Percentiles rank a stretch among this genome's conserved stretches.
phyloP scores from a whole-genome alignment of 2,888 invertebrate species.

The Agriopis leucophaearia region DNA sequence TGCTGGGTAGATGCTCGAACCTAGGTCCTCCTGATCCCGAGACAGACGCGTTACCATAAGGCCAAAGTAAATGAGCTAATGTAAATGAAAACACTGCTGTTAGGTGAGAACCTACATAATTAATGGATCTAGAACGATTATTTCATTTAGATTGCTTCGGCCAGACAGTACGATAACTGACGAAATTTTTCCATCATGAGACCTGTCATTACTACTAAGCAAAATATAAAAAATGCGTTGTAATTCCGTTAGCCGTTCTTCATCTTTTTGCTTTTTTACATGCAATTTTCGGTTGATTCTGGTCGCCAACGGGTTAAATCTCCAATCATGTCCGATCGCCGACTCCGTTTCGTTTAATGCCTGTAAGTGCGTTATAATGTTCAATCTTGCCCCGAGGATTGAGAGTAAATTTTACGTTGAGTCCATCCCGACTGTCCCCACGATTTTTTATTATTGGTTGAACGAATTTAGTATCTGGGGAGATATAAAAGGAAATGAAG shows the following conservation, averaged over 20 bases:
- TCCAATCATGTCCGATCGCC: slow-evolving; percentile 52
- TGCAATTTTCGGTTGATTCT: not conserved
- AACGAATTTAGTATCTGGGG: slow-evolving; percentile 85
- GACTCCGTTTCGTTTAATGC: slow-evolving; percentile 48
- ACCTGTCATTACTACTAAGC: not conserved
- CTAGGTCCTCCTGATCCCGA: too few species aligned
- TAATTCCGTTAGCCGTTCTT: not conserved
- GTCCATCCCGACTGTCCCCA: slow-evolving; percentile 78
- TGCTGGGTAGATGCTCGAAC: too few species aligned
- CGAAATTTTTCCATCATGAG: not conserved
- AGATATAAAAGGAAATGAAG: slow-evolving; percentile 86
- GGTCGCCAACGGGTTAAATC: slow-evolving; percentile 21
- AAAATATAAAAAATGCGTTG: too few species aligned
- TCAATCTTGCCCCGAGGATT: slow-evolving; percentile 68
- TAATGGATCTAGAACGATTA: too few species aligned
- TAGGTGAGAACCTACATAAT: too few species aligned
- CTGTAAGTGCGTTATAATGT: slow-evolving; percentile 71
- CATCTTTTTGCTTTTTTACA: not conserved
- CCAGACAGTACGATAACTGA: not conserved
- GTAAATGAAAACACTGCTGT: too few species aligned
- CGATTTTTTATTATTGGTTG: slow-evolving; percentile 84
- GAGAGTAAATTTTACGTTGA: slow-evolving; percentile 76
- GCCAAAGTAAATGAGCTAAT: too few species aligned
- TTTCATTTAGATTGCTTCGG: too few species aligned
- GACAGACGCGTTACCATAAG: too few species aligned